Base-by-base conservation (phyloP, 1,140 invertebrate genomes). In the Ladona fulva region DNA sequence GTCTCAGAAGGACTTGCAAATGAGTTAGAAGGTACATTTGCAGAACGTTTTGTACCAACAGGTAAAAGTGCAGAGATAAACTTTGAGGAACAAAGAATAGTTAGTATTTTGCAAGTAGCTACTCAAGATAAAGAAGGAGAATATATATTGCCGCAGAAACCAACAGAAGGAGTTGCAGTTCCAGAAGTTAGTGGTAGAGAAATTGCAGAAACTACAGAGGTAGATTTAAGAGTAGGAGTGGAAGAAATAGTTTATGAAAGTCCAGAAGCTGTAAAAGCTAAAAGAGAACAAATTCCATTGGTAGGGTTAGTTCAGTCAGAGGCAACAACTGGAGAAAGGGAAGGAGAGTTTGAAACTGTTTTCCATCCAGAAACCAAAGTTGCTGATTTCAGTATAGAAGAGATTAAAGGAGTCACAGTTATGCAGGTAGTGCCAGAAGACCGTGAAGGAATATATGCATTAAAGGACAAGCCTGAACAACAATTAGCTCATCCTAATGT, bases 151-250 rank as follows among this genome's bases (percentile, higher is more conserved):
- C 84, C 82, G 79, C 84, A 82, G 0, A 79, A 82, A 29, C 84
- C 86, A 8, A 86, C 84, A 79, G 84, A 87, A 82, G 83, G 81
- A 78, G 78, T 87, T n/a, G 80, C 85, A 37, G 25, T 25, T 16
- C 76, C 76, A 25, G 52, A 66, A 66, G 12, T 66, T 22, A 19
- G 16, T 66, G 52, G 52, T 5, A 16, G 52, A 22, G 52, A 66
- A 66, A 22, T 66, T 16, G 52, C 52, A 19, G 52, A 66, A 66
- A 66, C 52, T 5, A 6, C 16, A 19, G 52, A 66, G n/a, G 52
- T 22, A 66, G 52, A 66, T 66, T 22, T 66, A 19, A 66, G 52
- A 66, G 14, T 66, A 66, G 52, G 12, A 12, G 52, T 66, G 1
- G n/a, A 16, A 66, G 52, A 66, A 66, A 66, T 75, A 5, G 12